These are phyloP conservation scores for Allygus modestus DNA, from an alignment of 2,888 invertebrate species.

Conservation along the genomic window DNA sequence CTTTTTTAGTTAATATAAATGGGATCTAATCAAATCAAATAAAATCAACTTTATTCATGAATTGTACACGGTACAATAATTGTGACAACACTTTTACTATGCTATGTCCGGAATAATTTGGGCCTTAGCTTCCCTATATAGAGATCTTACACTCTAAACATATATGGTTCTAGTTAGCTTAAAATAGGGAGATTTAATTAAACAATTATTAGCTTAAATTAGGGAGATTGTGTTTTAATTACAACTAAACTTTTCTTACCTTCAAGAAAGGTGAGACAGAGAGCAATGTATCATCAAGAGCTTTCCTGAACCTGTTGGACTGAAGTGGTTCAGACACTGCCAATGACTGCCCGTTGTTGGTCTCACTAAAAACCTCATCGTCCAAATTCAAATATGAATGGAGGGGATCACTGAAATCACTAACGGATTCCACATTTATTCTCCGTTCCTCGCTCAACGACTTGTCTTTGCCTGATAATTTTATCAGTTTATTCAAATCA, in stretches of 20 bases:
- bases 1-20: no score
- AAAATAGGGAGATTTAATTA: no score
- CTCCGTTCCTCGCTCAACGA: conserved; percentile 69
- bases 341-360: conserved; percentile 72
- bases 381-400: conserved; percentile 77
- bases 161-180: no score
- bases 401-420: conserved; percentile 92
- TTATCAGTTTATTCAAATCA: not conserved
- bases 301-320: conserved; percentile 85
- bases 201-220: no score
- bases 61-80: no score
- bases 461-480: conserved; percentile 65
- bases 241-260: conserved; percentile 65
- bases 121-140: no score
- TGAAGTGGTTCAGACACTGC: conserved; percentile 80
- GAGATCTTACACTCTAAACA: no score
- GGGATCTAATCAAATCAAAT: no score
- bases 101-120: no score
- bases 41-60: no score
- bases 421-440: conserved; percentile 78
- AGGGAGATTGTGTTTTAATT: no score
- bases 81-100: no score
- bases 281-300: conserved; percentile 84
- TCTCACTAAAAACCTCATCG: conserved; percentile 74
- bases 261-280: conserved; percentile 93